Conservation (phyloP, 2,888 invertebrate species). For the Ormyrus thymus region DNA sequence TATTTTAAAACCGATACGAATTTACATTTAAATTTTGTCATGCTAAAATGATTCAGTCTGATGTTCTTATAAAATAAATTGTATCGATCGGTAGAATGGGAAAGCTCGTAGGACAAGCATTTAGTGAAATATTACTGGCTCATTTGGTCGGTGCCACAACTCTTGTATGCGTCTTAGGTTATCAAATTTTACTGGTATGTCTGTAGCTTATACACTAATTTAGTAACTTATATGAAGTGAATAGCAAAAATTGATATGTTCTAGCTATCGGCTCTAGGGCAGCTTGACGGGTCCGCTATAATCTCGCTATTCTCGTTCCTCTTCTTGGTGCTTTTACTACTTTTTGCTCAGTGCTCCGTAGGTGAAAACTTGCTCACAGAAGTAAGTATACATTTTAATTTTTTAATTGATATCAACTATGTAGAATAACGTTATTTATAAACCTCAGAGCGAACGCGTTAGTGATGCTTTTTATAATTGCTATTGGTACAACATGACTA, state of each 20-base stretch:
- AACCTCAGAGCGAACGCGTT: constrained; percentile 75
- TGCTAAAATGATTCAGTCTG: too few relatives aligned
- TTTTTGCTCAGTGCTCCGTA: constrained; percentile 65
- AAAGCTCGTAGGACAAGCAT: constrained; percentile 58
- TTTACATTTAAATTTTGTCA: too few relatives aligned
- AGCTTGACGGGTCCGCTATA: constrained; percentile 59
- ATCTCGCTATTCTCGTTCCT: constrained; percentile 63
- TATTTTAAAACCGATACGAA: too few relatives aligned
- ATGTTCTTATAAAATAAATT: too few relatives aligned
- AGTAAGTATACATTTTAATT: constrained; percentile 57
- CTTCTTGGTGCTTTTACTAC: constrained; percentile 62
- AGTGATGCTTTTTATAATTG: constrained; percentile 77
- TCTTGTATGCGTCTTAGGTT: constrained; percentile 63
- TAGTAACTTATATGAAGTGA: too few relatives aligned
- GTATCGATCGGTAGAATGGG: constrained; percentile 58
- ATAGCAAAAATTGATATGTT: neutral
- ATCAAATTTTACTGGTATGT: constrained; percentile 62
- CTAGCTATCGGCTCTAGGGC: constrained; percentile 49
- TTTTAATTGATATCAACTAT: neutral
- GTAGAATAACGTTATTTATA: too few relatives aligned
- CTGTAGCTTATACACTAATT: too few relatives aligned
- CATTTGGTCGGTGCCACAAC: constrained; percentile 61
- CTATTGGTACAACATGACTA: constrained; percentile 75
- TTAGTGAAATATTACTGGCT: constrained; percentile 59
- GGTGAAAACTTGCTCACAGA: constrained; percentile 63